phyloP scores from a whole-genome alignment of 2,113 vertebrate species.

The Ursus arctos region DNA sequence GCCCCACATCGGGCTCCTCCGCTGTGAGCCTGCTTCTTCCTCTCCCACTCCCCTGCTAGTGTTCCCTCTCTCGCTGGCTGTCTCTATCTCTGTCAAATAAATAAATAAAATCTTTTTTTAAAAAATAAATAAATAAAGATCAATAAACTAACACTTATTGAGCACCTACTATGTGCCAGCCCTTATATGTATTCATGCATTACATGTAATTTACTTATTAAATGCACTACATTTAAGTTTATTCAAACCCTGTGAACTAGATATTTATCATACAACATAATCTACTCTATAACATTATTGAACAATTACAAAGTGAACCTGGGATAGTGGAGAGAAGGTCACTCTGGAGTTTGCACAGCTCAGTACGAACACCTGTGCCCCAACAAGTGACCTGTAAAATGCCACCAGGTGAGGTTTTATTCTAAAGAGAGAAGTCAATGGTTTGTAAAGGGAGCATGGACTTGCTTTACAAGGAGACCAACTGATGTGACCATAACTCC shows the following conservation, averaged over 20 bases:
- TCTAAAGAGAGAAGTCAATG: conserved; percentile 14
- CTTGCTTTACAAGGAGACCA: conserved; percentile 26
- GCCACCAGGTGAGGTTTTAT: background rate
- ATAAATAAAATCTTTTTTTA: too few relatives aligned
- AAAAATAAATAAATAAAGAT: background rate
- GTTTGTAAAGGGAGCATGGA: background rate
- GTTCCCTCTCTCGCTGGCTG: too few relatives aligned
- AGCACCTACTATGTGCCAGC: background rate
- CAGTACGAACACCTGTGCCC: background rate
- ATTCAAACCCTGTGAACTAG: background rate
- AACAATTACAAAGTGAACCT: background rate
- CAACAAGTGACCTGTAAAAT: conserved; percentile 30
- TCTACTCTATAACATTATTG: background rate
- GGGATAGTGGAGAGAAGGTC: background rate
- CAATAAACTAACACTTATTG: background rate
- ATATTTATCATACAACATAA: background rate
- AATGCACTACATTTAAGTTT: background rate
- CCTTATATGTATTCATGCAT: background rate
- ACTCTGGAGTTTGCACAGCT: background rate
- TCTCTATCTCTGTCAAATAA: too few relatives aligned
- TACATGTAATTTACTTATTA: background rate
- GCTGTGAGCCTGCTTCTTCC: too few relatives aligned
- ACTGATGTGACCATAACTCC: background rate
- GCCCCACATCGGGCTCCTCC: too few relatives aligned
- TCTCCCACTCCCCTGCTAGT: too few relatives aligned